A percentile compares a stretch with the other conserved stretches of the same genome.
These are phyloP conservation scores for Carcinoscorpius rotundicauda DNA, from an alignment of 1,140 invertebrate species.

Conservation along the genomic window DNA sequence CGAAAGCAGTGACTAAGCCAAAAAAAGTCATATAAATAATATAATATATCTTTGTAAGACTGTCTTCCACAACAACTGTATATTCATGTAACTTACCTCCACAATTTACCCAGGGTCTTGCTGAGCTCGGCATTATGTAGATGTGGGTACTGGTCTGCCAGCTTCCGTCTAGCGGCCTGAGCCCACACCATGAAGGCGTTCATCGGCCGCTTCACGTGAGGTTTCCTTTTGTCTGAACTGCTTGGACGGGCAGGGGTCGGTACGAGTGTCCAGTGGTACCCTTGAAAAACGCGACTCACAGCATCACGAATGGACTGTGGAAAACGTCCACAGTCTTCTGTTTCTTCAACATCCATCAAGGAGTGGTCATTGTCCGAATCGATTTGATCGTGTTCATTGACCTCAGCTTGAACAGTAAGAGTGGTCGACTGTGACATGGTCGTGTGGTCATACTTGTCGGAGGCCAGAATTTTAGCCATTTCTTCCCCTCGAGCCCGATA, in stretches of 20 bases:
- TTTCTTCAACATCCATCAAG: no score
- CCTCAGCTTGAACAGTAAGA: no score
- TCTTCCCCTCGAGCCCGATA: no score
- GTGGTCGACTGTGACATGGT: no score
- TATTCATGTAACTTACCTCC: conserved; percentile 51
- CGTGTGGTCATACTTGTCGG: no score
- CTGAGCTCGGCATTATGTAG: conserved; percentile 90
- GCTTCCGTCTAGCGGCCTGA: conserved; percentile 68
- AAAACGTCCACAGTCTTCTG: neutral
- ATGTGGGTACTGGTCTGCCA: conserved; percentile 80
- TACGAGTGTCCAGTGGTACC: conserved; percentile 74
- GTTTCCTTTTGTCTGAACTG: conserved; percentile 38
- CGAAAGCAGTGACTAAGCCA: no score
- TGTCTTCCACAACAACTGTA: no score
- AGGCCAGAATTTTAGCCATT: no score
- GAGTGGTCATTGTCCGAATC: no score
- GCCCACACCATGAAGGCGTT: conserved; percentile 96
- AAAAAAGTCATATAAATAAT: no score
- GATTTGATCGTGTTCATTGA: no score
- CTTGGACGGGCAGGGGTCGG: conserved; percentile 42
- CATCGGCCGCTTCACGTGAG: conserved; percentile 84
- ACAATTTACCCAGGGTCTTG: conserved; percentile 79
- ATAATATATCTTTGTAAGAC: no score
- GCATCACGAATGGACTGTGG: conserved; percentile 26
- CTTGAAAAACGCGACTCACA: conserved; percentile 39